phyloP scores from a whole-genome alignment of 2,888 invertebrate species.

The Tenthredo mesomela region DNA sequence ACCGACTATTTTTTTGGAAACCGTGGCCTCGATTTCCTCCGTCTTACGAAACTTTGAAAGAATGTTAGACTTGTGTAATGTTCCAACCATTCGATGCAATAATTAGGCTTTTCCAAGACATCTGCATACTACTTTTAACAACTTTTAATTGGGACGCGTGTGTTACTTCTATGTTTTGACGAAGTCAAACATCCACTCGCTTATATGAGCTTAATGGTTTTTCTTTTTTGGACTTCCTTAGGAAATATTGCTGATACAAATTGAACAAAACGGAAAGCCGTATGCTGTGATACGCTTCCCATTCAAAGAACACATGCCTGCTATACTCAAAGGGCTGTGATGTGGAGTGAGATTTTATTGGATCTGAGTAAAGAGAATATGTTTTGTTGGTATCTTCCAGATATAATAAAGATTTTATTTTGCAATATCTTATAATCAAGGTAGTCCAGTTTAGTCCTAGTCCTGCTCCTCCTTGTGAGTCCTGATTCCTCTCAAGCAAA shows the following conservation, averaged over 20 bases:
- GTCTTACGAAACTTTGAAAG: no score
- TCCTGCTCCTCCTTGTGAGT: neutral
- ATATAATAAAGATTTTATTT: neutral
- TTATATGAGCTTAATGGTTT: neutral
- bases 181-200: neutral
- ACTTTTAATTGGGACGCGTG: neutral
- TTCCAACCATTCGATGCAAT: no score
- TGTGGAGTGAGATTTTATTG: neutral
- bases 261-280: conserved; percentile 62
- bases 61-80: no score
- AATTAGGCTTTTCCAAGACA: no score
- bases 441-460: neutral
- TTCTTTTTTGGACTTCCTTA: conserved; percentile 54
- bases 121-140: neutral
- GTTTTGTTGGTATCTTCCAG: neutral
- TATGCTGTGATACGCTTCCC: conserved; percentile 64
- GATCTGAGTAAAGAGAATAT: neutral
- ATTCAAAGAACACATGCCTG: conserved; percentile 65
- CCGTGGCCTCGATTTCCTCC: no score
- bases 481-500: neutral
- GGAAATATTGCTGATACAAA: conserved; percentile 67
- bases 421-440: neutral
- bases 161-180: neutral
- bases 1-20: no score
- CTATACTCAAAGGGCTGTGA: neutral